Evolutionary conservation across 2,797 vertebrate species (phyloP), one percentile per base, ranked within the genome.

Genomic region (Acanthiza pusilla): DNA sequence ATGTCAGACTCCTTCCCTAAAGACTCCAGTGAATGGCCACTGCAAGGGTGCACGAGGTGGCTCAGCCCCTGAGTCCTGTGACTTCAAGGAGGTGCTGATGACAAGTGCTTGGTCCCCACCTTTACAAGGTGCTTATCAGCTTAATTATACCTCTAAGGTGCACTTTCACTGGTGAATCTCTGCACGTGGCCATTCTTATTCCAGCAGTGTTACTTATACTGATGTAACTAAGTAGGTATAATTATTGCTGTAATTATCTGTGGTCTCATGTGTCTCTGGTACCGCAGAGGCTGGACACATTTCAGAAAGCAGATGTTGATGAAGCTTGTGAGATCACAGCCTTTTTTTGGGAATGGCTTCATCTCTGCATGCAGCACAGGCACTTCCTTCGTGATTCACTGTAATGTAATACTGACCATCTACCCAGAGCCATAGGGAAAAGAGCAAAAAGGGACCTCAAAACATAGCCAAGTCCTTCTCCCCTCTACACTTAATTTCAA

Each of bases 301-400:
- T 96, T 95, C 94, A 95, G 88, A 94, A 87, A 77, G 95, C 71
- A 91, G 74, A 82, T 95, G 95, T 89, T 79, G 88, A 62, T 83
- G 47, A 91, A 88, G 79, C 79, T 68, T 47, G 48, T 96, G 92
- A 95, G 86, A 92, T 96, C 93, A 95, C 83, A 93, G 92, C 61
- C 82, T 88, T 82, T 63, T 91, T 93, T 93, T 76, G 67, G 63
- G 71, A 93, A 90, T 36, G 73, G 85, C 77, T 86, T 47, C 66
- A 67, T 89, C 77, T 83, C 90, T 79, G 54, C 1, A 0, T 83
- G 82, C 81, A 91, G 76, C 43, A 75, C 68, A 80, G 83, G 85
- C 92, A 92, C 58, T 72, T 89, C 53, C 74, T 88, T 88, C 92
- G 88, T 95, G 95, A 94, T 85, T 96, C 93, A 93, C 40, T 36